Conservation (phyloP, 2,113 vertebrate species). For the Elaphurus davidianus region DNA sequence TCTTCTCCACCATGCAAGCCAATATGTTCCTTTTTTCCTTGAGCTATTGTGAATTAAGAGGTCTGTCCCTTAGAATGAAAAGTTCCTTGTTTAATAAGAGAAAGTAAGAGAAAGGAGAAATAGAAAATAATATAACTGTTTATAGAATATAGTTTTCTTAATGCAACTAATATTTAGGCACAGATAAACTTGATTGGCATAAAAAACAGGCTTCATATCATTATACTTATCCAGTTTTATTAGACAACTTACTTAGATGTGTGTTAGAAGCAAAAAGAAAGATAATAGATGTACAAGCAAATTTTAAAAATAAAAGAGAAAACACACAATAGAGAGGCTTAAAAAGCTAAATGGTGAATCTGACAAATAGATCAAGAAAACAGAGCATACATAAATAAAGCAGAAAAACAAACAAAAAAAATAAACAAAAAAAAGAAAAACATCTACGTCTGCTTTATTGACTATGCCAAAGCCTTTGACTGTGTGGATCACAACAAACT, state of each 20-base stretch:
- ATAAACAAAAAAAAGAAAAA: neutral
- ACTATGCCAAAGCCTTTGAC: neutral
- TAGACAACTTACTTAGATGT: neutral
- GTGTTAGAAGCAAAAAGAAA: neutral
- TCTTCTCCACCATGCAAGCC: neutral
- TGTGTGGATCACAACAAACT: neutral
- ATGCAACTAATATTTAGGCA: neutral
- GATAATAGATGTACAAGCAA: neutral
- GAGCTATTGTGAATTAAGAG: neutral
- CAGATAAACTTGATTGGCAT: neutral
- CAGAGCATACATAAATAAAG: neutral
- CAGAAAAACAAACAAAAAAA: neutral
- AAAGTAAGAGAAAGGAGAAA: neutral
- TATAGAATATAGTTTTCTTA: neutral
- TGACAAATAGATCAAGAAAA: neutral
- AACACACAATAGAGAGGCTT: neutral
- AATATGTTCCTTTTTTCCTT: neutral
- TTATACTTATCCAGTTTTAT: neutral
- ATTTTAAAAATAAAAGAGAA: neutral
- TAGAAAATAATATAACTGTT: neutral
- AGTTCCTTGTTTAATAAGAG: neutral
- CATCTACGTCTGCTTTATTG: neutral
- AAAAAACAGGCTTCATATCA: neutral
- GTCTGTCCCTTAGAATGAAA: neutral
- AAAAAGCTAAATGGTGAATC: neutral